These are phyloP conservation scores for Collichthys lucidus DNA, from an alignment of 2,113 vertebrate genomes.

Conservation along the genomic window DNA sequence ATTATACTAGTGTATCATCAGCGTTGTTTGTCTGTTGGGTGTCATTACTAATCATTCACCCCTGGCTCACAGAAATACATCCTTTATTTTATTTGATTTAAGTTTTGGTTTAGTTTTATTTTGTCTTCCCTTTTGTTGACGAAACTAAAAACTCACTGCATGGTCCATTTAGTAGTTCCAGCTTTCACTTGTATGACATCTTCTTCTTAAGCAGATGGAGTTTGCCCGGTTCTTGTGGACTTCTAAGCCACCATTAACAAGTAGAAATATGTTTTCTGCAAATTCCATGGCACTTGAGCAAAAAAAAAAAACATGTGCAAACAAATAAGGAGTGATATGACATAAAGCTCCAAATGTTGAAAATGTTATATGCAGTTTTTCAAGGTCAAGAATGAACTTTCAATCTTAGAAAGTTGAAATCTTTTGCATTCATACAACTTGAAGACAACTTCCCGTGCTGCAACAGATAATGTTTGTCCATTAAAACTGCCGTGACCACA, in stretches of 20 bases:
- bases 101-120: not conserved
- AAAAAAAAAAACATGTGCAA: not conserved
- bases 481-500: not conserved
- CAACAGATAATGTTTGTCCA: slow-evolving; percentile 1
- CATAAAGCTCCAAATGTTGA: not conserved
- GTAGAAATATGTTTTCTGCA: not conserved
- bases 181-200: not conserved
- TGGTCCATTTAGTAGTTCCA: not conserved
- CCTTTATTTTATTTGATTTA: not conserved
- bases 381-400: not conserved
- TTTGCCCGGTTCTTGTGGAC: not conserved
- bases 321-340: not conserved
- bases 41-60: not conserved
- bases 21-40: not conserved
- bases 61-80: not conserved
- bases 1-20: slow-evolving; percentile 16
- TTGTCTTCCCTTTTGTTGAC: not conserved
- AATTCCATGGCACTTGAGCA: not conserved
- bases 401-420: not conserved
- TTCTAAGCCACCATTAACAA: not conserved
- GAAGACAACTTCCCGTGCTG: not conserved
- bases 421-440: not conserved
- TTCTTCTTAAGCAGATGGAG: not conserved
- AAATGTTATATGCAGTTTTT: not conserved
- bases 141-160: not conserved